Evolutionary conservation across 2,888 invertebrate genomes (phyloP).

Genomic region (Agriopis leucophaearia): DNA sequence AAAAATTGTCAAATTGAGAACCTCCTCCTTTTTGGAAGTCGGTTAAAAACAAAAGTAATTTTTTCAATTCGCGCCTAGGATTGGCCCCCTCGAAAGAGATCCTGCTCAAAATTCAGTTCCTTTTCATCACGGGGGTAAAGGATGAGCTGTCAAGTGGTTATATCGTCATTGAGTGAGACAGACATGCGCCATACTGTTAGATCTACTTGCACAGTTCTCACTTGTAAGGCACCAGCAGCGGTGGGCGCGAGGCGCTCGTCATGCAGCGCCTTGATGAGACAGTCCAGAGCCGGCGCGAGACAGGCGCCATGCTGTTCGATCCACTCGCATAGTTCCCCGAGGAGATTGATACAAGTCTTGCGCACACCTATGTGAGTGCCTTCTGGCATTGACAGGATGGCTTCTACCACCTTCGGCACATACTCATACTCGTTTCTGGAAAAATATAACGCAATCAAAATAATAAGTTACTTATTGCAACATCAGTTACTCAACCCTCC

Average conservation of each 20-base stretch:
- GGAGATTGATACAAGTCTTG: conserved; percentile 94
- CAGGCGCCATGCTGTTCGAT: conserved; percentile 94
- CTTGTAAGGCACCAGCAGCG: conserved; percentile 93
- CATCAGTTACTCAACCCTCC: too few species aligned
- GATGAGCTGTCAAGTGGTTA: too few species aligned
- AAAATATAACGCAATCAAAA: background rate
- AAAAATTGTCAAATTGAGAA: too few species aligned
- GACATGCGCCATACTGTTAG: too few species aligned
- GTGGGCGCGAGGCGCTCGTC: conserved; percentile 91
- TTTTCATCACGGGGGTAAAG: too few species aligned
- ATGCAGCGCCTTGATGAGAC: conserved; percentile 88
- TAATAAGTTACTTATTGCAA: too few species aligned
- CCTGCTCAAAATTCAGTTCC: too few species aligned
- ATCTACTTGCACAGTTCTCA: conserved; percentile 35
- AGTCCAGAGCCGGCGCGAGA: conserved; percentile 93
- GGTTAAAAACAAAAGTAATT: too few species aligned
- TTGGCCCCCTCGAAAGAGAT: too few species aligned
- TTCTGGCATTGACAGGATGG: conserved; percentile 94
- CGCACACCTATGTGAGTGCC: conserved; percentile 95
- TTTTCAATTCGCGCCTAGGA: too few species aligned
- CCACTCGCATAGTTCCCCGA: conserved; percentile 98
- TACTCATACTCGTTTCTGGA: conserved; percentile 90
- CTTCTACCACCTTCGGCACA: conserved; percentile 97
- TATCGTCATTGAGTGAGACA: too few species aligned
- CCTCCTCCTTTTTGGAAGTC: too few species aligned